Conservation (phyloP, 2,113 vertebrate species). For the Bufo gargarizans region DNA sequence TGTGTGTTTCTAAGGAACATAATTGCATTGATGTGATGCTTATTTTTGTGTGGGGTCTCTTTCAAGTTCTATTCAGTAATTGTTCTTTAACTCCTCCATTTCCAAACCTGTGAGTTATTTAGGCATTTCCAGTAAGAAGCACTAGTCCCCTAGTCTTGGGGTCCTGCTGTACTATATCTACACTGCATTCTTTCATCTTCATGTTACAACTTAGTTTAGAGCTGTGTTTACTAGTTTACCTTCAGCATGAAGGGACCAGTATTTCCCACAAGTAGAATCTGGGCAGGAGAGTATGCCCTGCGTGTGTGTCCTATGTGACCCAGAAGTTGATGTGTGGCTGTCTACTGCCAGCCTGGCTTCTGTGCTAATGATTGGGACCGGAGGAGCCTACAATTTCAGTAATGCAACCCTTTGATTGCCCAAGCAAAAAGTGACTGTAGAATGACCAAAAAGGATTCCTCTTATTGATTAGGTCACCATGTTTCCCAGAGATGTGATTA, state of each 20-base stretch:
- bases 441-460: too few relatives aligned
- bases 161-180: background rate
- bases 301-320: too few relatives aligned
- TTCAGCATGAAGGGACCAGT: too few relatives aligned
- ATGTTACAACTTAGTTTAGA: background rate
- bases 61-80: background rate
- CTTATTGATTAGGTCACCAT: too few relatives aligned
- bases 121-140: background rate
- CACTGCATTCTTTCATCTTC: background rate
- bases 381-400: too few relatives aligned
- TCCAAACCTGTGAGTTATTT: background rate
- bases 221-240: background rate
- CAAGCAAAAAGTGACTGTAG: too few relatives aligned
- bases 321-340: too few relatives aligned
- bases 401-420: too few relatives aligned
- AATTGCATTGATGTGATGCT: constrained; percentile 46
- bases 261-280: background rate
- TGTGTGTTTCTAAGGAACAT: constrained; percentile 38
- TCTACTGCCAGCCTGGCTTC: too few relatives aligned
- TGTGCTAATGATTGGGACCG: too few relatives aligned
- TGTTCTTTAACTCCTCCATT: background rate
- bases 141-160: background rate
- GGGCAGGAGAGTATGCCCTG: too few relatives aligned
- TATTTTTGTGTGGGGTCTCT: constrained; percentile 24
- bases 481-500: too few relatives aligned